These are phyloP conservation scores for Vanacampus margaritifer DNA, from an alignment of 2,113 vertebrate genomes.

Conservation along the genomic window DNA sequence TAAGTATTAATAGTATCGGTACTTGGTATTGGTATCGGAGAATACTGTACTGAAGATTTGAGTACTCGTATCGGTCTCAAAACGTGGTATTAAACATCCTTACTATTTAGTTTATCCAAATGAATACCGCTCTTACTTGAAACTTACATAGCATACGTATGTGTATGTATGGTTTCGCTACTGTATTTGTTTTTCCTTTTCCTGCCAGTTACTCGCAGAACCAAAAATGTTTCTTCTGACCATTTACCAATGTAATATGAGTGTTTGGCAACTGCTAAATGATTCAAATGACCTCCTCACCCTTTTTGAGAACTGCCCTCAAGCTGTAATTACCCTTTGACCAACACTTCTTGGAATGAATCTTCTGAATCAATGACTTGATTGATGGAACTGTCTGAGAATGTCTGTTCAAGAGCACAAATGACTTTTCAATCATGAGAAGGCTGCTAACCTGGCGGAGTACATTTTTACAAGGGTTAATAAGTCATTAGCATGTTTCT, in stretches of 20 bases:
- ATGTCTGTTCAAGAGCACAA: neutral
- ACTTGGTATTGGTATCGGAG: no score
- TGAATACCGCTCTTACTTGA: neutral
- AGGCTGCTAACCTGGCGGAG: neutral
- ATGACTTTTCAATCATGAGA: neutral
- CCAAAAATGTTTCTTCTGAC: neutral
- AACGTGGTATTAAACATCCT: no score
- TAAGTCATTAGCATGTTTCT: constrained; percentile 3
- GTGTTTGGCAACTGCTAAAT: neutral
- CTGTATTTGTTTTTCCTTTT: neutral
- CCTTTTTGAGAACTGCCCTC: neutral
- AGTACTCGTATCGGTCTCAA: no score
- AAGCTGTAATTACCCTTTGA: constrained; percentile 5
- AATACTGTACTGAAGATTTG: no score
- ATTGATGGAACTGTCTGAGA: constrained; percentile 5
- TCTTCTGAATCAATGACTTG: constrained; percentile 7
- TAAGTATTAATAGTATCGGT: no score
- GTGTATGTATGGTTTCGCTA: neutral
- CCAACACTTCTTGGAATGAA: constrained; percentile 2
- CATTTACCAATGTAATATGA: neutral
- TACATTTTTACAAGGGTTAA: constrained; percentile 6
- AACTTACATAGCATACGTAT: neutral
- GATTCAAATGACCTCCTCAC: neutral
- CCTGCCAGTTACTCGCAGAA: neutral
- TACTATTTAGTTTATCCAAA: neutral